Percentiles rank a stretch among this genome's conserved stretches.
Conservation (phyloP, 2,113 vertebrate species). For the Pluvianellus socialis region DNA sequence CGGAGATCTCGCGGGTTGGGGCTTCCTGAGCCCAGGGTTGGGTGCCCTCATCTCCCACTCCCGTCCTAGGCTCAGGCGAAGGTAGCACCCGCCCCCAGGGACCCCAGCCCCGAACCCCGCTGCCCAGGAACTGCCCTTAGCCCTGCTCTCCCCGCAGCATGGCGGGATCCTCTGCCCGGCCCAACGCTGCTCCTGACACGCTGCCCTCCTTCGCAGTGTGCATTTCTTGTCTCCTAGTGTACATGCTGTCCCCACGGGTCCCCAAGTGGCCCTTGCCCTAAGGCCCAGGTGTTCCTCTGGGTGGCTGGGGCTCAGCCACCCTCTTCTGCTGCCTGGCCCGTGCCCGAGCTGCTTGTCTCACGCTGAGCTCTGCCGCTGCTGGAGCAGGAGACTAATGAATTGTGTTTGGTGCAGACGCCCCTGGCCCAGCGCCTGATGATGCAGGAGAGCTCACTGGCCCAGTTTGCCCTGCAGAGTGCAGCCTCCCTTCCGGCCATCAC, state of each 20-base stretch:
- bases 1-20: background rate
- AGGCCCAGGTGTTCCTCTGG: background rate
- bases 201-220: background rate
- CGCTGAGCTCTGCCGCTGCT: background rate
- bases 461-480: constrained; percentile 83
- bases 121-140: background rate
- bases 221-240: background rate
- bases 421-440: constrained; percentile 80
- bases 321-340: background rate
- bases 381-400: background rate
- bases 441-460: constrained; percentile 82
- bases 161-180: background rate
- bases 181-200: background rate
- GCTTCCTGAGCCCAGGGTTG: background rate
- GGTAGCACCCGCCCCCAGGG: background rate
- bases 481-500: constrained; percentile 83
- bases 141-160: background rate
- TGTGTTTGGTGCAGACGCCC: constrained; percentile 46
- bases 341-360: background rate
- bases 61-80: background rate
- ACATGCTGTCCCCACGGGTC: background rate
- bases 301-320: background rate
- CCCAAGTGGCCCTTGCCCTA: fast-evolving
- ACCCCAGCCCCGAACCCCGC: background rate
- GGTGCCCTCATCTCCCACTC: background rate